phyloP scores from a whole-genome alignment of 1,140 invertebrate species.

The Teleopsis dalmanni region DNA sequence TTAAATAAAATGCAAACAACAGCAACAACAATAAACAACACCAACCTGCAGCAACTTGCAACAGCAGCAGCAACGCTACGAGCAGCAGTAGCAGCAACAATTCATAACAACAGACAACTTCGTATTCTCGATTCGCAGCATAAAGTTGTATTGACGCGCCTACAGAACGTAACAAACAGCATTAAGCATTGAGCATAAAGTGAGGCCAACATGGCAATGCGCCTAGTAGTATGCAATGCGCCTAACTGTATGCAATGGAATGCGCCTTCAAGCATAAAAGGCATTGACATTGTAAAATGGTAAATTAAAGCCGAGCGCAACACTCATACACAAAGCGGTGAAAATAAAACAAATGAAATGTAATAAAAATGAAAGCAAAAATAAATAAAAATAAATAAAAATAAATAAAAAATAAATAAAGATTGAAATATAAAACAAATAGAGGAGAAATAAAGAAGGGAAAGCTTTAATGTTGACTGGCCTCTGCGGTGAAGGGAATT shows the following conservation, averaged over 20 bases:
- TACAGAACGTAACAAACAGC: too few species aligned
- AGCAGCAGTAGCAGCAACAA: too few species aligned
- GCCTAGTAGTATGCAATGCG: constrained; percentile 3
- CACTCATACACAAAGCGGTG: not conserved
- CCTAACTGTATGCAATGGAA: constrained; percentile 16
- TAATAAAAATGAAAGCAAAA: constrained; percentile 1
- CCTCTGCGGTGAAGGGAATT: too few species aligned
- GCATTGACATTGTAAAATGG: constrained; percentile 18
- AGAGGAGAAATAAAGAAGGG: constrained; percentile 35
- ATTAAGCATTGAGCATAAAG: too few species aligned
- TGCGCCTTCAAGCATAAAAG: constrained; percentile 17
- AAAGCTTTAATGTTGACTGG: constrained; percentile 2
- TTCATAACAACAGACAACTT: too few species aligned
- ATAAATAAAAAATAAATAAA: constrained; percentile 7
- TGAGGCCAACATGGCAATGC: too few species aligned
- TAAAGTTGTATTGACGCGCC: too few species aligned
- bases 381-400: not conserved
- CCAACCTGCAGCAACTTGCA: too few species aligned
- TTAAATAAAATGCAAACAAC: too few species aligned
- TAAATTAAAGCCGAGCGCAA: constrained; percentile 4
- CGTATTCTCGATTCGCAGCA: too few species aligned
- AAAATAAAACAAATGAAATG: not conserved
- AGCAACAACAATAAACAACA: too few species aligned
- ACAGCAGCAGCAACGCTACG: not conserved
- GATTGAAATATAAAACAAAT: constrained; percentile 45